phyloP scores from a whole-genome alignment of 2,797 vertebrate species.

The Bovichtus diacanthus region DNA sequence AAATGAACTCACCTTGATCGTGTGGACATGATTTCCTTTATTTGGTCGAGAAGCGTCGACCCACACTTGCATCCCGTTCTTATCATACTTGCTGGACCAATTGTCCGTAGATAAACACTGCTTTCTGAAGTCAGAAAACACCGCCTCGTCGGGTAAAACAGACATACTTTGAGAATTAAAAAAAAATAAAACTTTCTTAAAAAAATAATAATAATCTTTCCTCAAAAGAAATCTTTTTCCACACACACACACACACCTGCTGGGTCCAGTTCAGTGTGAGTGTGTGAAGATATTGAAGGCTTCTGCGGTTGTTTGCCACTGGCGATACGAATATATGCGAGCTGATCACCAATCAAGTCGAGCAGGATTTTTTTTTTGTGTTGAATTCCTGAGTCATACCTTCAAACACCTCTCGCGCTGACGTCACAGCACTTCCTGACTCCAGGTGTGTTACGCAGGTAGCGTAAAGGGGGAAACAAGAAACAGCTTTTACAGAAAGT shows the following conservation, averaged over 20 bases:
- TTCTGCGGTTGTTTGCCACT: background rate
- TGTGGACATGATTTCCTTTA: constrained; percentile 72
- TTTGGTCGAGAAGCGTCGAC: constrained; percentile 65
- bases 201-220: background rate
- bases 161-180: constrained; percentile 61
- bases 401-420: constrained; percentile 34
- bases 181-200: background rate
- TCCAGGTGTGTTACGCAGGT: constrained; percentile 66
- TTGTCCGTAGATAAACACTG: constrained; percentile 81
- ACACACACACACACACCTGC: background rate
- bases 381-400: constrained; percentile 74
- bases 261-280: background rate
- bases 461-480: background rate
- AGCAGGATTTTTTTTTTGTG: constrained; percentile 70
- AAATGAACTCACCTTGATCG: constrained; percentile 81
- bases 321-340: constrained; percentile 31
- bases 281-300: background rate
- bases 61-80: constrained; percentile 83
- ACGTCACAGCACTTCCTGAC: constrained; percentile 64
- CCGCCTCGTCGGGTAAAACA: constrained; percentile 79
- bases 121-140: constrained; percentile 81
- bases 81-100: constrained; percentile 84
- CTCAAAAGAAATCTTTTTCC: background rate
- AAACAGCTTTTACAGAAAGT: too few relatives aligned
- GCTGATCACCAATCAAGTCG: constrained; percentile 58